phyloP scores from a whole-genome alignment of 64 coral and sea anemone species.

The Stylophora pistillata region DNA sequence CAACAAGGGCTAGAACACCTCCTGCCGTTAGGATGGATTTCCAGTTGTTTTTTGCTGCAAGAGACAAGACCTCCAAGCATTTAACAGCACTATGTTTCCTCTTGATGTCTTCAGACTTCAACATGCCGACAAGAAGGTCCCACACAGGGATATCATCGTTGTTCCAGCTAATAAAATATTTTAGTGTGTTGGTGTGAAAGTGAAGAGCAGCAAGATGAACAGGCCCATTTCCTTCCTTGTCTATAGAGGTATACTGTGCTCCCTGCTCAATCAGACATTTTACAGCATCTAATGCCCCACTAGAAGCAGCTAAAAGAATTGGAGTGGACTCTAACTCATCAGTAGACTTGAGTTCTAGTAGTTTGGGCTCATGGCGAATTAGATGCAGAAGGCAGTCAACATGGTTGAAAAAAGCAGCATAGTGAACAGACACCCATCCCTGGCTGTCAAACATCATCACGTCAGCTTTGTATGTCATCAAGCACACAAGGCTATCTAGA shows the following conservation, averaged over 20 bases:
- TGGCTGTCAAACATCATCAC: conserved; percentile 80
- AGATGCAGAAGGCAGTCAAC: conserved; percentile 85
- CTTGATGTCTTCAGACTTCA: conserved; percentile 71
- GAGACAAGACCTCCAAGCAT: conserved; percentile 84
- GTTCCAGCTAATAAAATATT: conserved; percentile 90
- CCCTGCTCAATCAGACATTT: conserved; percentile 74
- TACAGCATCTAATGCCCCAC: conserved; percentile 87
- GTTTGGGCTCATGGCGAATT: conserved; percentile 70
- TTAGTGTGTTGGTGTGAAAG: conserved; percentile 87
- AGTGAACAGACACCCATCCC: conserved; percentile 88
- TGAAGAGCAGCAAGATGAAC: conserved; percentile 84
- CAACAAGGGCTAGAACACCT: conserved; percentile 78
- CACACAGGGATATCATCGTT: conserved; percentile 83
- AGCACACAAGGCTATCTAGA: conserved; percentile 87
- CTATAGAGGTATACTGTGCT: conserved; percentile 57
- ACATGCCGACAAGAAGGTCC: conserved; percentile 88
- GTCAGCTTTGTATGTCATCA: conserved; percentile 96
- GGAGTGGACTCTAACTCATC: conserved; percentile 74
- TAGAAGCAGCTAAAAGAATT: conserved; percentile 88
- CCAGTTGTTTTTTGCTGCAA: conserved; percentile 87
- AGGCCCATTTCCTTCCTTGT: conserved; percentile 68
- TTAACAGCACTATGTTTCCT: conserved; percentile 79
- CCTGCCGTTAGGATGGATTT: conserved; percentile 79
- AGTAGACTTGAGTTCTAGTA: conserved; percentile 77
- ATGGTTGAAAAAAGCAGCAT: conserved; percentile 96